Percentiles rank a stretch among this genome's conserved stretches.
Conservation (phyloP, 2,888 invertebrate species). For the Panzeria rudis region DNA sequence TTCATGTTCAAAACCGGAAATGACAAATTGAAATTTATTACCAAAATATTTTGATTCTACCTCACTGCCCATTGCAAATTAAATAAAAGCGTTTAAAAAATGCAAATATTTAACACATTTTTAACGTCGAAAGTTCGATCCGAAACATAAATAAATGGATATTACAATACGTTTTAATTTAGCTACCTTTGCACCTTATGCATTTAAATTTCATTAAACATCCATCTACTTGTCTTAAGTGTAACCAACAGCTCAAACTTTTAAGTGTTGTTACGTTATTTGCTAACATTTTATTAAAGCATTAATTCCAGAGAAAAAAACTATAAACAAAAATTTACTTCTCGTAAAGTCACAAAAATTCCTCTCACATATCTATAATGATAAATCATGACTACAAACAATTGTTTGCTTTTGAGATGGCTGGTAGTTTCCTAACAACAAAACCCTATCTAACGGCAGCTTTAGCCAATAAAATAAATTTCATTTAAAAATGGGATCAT, state of each 20-base stretch:
- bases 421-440: slow-evolving; percentile 25
- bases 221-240: too few relatives aligned
- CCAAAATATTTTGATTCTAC: too few relatives aligned
- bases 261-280: background rate
- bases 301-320: background rate
- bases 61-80: too few relatives aligned
- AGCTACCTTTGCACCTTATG: too few relatives aligned
- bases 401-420: slow-evolving; percentile 30
- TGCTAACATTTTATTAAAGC: background rate
- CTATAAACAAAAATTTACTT: background rate
- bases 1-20: too few relatives aligned
- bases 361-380: slow-evolving; percentile 17
- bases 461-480: slow-evolving; percentile 74
- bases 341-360: slow-evolving; percentile 1
- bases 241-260: background rate
- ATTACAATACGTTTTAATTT: too few relatives aligned
- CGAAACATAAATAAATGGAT: background rate
- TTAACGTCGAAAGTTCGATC: too few relatives aligned
- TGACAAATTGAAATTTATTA: too few relatives aligned
- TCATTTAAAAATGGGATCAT: slow-evolving; percentile 73
- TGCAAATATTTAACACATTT: too few relatives aligned
- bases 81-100: too few relatives aligned
- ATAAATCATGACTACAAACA: slow-evolving; percentile 52
- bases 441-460: slow-evolving; percentile 68
- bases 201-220: too few relatives aligned